Evolutionary conservation across 2,888 invertebrate genomes (phyloP), one percentile per base, ranked within the genome.

Genomic region (Cheilosia grossa): DNA sequence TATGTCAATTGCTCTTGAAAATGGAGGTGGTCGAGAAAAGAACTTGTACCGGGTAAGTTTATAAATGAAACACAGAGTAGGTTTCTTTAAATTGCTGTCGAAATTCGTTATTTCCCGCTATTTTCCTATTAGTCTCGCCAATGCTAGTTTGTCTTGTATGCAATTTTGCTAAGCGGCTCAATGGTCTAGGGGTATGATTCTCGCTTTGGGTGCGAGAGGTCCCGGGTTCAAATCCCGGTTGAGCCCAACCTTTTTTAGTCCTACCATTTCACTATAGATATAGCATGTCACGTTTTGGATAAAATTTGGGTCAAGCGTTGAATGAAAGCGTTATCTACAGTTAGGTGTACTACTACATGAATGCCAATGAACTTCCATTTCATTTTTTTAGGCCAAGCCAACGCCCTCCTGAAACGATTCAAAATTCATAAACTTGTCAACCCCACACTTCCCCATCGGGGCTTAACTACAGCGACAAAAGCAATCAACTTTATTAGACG

Each of bases 101-200:
- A 30, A 30, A 30, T 30, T 30, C 7, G 30, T 30, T 30, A 30
- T 30, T 30, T 30, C 6, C 30, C 6, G 7, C 27, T 27, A 21
- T 21, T 0, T 27, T 0, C 27, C 5, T 27, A 27, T 27, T 27
- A 27, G 27, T 5, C 27, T 6, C 1, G 6, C 10, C 10, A 4
- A 13, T 37, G 13, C 3, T 13, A 13, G 33, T 13, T 37, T 37
- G 2, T n/a, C n/a, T 42, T 42, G 1, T 5, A 42, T 42, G n/a
- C 6, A 42, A 7, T 10, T 53, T 9, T 37, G 33, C 0, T 21
- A 63, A 53, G 66, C 44, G 83, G 83, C 80, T 80, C 83, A 83
- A 83, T 83, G 83, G 83, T 83, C 83, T 83, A 83, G 83, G 83
- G 83, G 83, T 83, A 83, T 83, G 83, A 83, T 83, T 83, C 74